These are phyloP conservation scores for Saturnia japonica DNA, from an alignment of 2,888 invertebrate species.

Conservation along the genomic window DNA sequence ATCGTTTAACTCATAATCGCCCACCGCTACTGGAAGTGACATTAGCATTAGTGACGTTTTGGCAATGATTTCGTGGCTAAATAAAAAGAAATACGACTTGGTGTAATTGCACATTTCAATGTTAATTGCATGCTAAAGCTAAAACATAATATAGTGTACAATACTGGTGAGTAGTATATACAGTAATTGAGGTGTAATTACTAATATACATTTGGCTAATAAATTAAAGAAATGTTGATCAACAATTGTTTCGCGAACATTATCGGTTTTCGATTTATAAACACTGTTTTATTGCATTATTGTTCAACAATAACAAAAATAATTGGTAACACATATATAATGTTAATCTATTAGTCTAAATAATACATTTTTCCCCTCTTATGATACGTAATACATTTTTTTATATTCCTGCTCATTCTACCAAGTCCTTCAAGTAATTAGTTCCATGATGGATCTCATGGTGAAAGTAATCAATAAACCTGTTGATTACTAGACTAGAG, in stretches of 20 bases:
- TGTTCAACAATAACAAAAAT: not conserved
- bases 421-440: no score
- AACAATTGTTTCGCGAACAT: not conserved
- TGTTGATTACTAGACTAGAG: no score
- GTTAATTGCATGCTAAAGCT: constrained; percentile 11
- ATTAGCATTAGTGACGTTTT: constrained; percentile 44
- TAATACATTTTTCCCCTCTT: no score
- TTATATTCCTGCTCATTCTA: no score
- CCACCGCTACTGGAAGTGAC: no score
- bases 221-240: not conserved
- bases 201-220: not conserved
- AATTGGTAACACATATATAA: not conserved
- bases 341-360: not conserved
- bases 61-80: constrained; percentile 59
- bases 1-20: no score
- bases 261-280: not conserved
- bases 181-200: not conserved
- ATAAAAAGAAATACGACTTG: constrained; percentile 32
- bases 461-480: no score
- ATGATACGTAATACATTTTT: no score
- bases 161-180: constrained; percentile 5
- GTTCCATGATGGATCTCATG: no score
- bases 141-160: not conserved
- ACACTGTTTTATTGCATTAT: not conserved
- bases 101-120: constrained; percentile 9